These are phyloP conservation scores for Callyntrura sp. DNA, from an alignment of 2,888 invertebrate species.

Conservation along the genomic window DNA sequence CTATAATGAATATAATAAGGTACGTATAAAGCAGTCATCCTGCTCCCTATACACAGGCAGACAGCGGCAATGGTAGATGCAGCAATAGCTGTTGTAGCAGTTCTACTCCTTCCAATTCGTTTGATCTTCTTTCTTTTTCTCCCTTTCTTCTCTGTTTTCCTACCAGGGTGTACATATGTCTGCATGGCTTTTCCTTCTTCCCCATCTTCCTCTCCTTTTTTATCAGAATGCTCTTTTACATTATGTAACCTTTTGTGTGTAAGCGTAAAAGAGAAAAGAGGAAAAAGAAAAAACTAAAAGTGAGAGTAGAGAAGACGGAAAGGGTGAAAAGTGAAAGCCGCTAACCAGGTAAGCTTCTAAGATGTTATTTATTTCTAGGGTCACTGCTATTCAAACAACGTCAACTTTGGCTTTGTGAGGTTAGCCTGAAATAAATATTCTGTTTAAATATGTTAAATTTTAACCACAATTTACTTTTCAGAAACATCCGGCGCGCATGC, in stretches of 20 bases:
- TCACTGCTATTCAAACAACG: too few species aligned
- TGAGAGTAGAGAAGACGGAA: conserved; percentile 29
- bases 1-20: neutral
- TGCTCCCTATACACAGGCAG: neutral
- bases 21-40: neutral
- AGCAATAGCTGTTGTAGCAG: conserved; percentile 24
- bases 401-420: too few species aligned
- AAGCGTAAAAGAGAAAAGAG: conserved; percentile 7
- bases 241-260: conserved; percentile 59
- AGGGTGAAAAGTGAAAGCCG: conserved; percentile 64
- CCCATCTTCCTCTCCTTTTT: conserved; percentile 32
- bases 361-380: neutral
- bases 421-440: too few species aligned
- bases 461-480: too few species aligned
- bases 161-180: conserved; percentile 34
- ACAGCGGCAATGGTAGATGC: neutral
- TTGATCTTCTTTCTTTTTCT: conserved; percentile 56
- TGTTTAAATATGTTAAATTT: too few species aligned
- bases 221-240: conserved; percentile 41
- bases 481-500: too few species aligned
- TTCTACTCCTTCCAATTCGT: conserved; percentile 56
- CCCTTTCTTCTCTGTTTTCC: conserved; percentile 34
- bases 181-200: conserved; percentile 30
- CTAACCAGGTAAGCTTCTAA: conserved; percentile 43
- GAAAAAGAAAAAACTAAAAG: neutral